Conservation (phyloP, 1,140 invertebrate genomes). For the Drosophila punjabiensis region DNA sequence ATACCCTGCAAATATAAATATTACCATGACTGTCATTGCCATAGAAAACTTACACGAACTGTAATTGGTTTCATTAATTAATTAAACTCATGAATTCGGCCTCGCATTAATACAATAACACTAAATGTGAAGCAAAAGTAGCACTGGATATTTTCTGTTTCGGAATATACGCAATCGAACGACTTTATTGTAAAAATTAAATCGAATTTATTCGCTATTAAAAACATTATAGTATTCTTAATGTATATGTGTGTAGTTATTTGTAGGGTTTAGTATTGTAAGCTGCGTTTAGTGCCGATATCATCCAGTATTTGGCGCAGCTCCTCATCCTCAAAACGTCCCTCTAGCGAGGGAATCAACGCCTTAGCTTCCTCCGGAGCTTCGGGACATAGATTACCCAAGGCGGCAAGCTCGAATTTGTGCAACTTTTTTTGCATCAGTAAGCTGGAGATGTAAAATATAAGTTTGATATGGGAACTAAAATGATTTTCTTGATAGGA, state of each 20-base stretch:
- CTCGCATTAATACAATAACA: no score
- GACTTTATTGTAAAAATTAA: not conserved
- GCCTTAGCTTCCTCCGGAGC: constrained; percentile 99
- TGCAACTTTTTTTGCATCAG: constrained; percentile 98
- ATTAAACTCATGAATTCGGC: no score
- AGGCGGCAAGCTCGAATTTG: constrained; percentile 98
- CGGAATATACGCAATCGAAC: not conserved
- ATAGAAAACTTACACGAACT: no score
- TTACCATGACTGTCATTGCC: no score
- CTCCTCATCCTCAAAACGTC: constrained; percentile 98
- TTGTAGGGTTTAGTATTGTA: constrained; percentile 92
- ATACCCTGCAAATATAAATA: no score
- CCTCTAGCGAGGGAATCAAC: constrained; percentile 97
- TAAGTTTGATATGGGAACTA: not conserved
- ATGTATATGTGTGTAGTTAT: not conserved
- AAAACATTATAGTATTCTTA: constrained; percentile 9
- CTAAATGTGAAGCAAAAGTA: not conserved
- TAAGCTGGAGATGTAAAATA: constrained; percentile 88
- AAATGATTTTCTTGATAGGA: constrained; percentile 58
- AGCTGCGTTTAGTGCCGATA: constrained; percentile 98
- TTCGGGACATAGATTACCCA: constrained; percentile 99
- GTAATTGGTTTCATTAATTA: no score
- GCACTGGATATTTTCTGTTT: not conserved
- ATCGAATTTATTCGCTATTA: not conserved
- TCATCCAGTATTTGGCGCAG: constrained; percentile 97